Base-by-base conservation (phyloP, 2,797 vertebrate genomes). In the Setipinna tenuifilis region DNA sequence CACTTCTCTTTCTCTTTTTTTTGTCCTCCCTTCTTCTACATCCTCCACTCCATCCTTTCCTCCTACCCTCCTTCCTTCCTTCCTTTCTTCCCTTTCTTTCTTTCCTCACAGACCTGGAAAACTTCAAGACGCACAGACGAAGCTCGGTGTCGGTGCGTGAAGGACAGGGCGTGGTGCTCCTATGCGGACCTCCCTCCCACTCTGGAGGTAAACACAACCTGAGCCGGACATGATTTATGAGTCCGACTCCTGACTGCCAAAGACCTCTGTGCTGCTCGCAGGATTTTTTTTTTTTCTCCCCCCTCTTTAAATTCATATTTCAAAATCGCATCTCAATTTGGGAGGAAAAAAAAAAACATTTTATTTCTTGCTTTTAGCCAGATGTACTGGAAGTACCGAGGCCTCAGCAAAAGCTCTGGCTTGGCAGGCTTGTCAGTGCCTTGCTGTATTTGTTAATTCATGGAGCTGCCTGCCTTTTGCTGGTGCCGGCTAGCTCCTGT, bases 161-260 rank as follows among this genome's bases (percentile, higher is more conserved):
- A 88, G 98, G 98, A 87, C 98, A 99, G 90, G 98, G 98, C 61
- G 97, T 99, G 94, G 98, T 99, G 50, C 95, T 99, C 86, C 95
- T 99, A 12, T 99, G 98, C 0, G 98, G 98, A 11, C 97, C 98
- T 0, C 98, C 98, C 0, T 94, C 97, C 0, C 97, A 99, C 89
- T 97, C 98, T 12, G 98, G 98, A 98, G 98, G 98, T 99, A 96
- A 93, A 62, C 71, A 78, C 71, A 44, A 44, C 71, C 71, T 41
- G 5, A 78, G 41, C 35, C 19, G 35, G 71, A 78, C 71, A 78
- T 78, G 71, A 78, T 78, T 78, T 78, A 78, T 78, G 71, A 78
- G 14, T 48, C 48, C 2, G 41, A 44, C 57, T 48, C 71, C 35
- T 1, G 31, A 41, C 31, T 78, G 71, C 71, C 35, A 31, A 25